These are phyloP conservation scores for Epinephelus coioides DNA, from an alignment of 2,797 vertebrate species.

Conservation along the genomic window DNA sequence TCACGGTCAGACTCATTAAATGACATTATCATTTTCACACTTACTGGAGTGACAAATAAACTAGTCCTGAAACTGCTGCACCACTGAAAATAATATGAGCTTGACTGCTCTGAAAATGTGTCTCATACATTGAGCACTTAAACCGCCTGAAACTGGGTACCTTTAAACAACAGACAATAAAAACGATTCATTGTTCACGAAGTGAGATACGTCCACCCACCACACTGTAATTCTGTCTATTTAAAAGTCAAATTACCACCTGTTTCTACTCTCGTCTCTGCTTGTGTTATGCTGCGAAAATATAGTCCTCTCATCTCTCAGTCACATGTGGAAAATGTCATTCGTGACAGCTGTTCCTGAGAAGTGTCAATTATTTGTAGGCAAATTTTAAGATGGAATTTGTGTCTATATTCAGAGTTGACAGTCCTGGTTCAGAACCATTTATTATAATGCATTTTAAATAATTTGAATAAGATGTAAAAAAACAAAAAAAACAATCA, in stretches of 20 bases:
- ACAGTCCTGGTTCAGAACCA: not conserved
- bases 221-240: not conserved
- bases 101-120: not conserved
- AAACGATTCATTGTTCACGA: not conserved
- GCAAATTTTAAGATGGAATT: conserved; percentile 17
- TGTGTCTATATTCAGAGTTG: not conserved
- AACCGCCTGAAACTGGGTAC: conserved; percentile 3
- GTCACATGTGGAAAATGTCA: conserved; percentile 13
- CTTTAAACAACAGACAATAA: conserved; percentile 1
- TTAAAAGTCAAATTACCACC: conserved; percentile 1
- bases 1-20: not conserved
- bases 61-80: not conserved
- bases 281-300: not conserved
- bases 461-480: conserved; percentile 44
- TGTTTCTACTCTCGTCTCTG: conserved; percentile 5
- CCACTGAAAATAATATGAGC: not conserved
- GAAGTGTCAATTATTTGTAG: conserved; percentile 14
- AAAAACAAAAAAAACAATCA: conserved; percentile 31
- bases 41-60: not conserved
- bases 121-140: conserved; percentile 1
- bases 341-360: not conserved
- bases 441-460: conserved; percentile 36
- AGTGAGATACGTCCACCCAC: not conserved
- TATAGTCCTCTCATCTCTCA: not conserved
- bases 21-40: not conserved